Evolutionary conservation across 2,113 vertebrate species (phyloP).

Genomic region (Leuciscus idus): DNA sequence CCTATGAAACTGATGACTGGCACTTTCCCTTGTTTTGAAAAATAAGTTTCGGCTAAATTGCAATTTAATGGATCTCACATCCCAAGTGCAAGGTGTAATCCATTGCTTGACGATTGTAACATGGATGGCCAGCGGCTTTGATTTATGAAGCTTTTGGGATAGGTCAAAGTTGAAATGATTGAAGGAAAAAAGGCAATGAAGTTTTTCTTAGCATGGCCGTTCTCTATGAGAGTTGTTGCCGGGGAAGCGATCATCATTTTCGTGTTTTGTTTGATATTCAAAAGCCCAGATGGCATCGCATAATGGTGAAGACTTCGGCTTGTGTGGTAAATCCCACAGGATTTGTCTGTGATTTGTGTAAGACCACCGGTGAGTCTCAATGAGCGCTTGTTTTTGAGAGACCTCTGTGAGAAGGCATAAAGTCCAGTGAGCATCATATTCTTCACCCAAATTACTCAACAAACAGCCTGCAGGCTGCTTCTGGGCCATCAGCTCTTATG

Average conservation of each 20-base stretch:
- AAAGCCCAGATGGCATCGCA: not conserved
- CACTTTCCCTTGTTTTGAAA: slow-evolving; percentile 79
- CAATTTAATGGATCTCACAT: slow-evolving; percentile 86
- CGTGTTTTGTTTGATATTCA: slow-evolving; percentile 6
- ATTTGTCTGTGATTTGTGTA: slow-evolving; percentile 18
- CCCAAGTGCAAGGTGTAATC: slow-evolving; percentile 82
- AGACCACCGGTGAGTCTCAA: not conserved
- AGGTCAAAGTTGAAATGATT: slow-evolving; percentile 68
- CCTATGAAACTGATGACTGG: slow-evolving; percentile 77
- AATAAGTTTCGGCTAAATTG: slow-evolving; percentile 87
- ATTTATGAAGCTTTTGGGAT: slow-evolving; percentile 69
- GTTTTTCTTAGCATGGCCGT: slow-evolving; percentile 60
- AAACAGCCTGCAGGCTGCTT: too few species aligned
- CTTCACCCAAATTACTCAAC: not conserved
- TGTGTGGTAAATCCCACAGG: not conserved
- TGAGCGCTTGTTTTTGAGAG: not conserved
- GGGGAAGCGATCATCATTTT: not conserved
- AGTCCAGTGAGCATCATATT: not conserved
- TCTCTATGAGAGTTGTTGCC: not conserved
- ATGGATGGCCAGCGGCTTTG: slow-evolving; percentile 71
- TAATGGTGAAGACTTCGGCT: not conserved
- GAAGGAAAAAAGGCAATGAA: slow-evolving; percentile 68
- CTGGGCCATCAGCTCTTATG: not conserved
- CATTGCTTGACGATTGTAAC: slow-evolving; percentile 86
- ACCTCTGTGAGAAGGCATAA: not conserved